Evolutionary conservation across 2,797 vertebrate genomes (phyloP).

Genomic region (Pangasius djambal): DNA sequence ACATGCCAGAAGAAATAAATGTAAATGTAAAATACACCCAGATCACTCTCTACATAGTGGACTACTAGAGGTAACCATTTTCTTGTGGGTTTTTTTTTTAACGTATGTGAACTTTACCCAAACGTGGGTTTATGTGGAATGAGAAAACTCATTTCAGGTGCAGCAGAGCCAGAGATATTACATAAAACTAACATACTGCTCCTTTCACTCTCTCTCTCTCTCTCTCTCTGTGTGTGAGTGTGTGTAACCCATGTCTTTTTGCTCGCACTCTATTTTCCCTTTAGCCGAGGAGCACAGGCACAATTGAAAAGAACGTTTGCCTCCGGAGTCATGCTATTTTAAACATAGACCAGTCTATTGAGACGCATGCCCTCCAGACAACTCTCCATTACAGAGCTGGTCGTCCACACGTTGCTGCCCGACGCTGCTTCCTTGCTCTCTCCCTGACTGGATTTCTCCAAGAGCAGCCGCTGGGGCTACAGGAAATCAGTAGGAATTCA

Average conservation of each 20-base stretch:
- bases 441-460: conserved; percentile 43
- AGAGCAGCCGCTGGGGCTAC: conserved; percentile 16
- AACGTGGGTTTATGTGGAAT: conserved; percentile 44
- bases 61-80: conserved; percentile 8
- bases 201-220: conserved; percentile 18
- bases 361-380: conserved; percentile 39
- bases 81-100: background rate
- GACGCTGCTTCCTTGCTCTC: conserved; percentile 10
- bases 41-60: background rate
- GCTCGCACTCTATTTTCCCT: conserved; percentile 31
- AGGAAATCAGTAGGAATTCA: conserved; percentile 53
- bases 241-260: conserved; percentile 30
- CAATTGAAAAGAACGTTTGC: conserved; percentile 38
- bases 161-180: conserved; percentile 46
- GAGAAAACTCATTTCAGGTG: conserved; percentile 67
- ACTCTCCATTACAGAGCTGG: conserved; percentile 31
- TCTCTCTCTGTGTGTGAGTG: background rate
- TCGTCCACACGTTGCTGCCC: background rate
- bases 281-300: background rate
- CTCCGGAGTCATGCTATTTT: conserved; percentile 45
- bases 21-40: conserved; percentile 3
- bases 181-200: conserved; percentile 34
- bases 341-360: conserved; percentile 46
- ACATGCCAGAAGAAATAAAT: conserved; percentile 18
- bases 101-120: conserved; percentile 53